Evolutionary conservation across 1,140 invertebrate genomes (phyloP), one percentile per base, ranked within the genome.

Genomic region (Schmidtea mediterranea): DNA sequence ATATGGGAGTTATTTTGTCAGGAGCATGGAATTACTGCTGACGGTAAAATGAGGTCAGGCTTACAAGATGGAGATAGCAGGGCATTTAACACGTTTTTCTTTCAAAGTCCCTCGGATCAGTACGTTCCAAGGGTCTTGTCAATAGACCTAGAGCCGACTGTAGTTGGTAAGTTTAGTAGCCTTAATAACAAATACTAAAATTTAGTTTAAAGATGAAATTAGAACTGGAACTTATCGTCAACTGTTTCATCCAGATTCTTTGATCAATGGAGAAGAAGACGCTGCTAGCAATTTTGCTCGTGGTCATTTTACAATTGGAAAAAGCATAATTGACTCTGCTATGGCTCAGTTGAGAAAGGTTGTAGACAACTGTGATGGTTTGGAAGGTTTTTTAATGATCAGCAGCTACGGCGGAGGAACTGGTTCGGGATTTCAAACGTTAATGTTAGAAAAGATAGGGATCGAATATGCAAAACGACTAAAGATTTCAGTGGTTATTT

Each of bases 381-480:
- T 79, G 1, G 76, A 79, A 66, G 77, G 77, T 36, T 71, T 71
- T 53, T 55, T 71, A 6, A 62, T 71, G 51, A 70, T 71, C 58
- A 68, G 69, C 55, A 66, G 63, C 36, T 61, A 59, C 49, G 59
- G 59, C 49, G 59, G 59, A 39, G 80, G 80, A 37, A 83, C 80
- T 52, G 80, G 80, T 8, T 81, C 78, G 18, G 80, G 80, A 2
- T 83, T 83, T 64, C 78, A 78, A 3, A 80, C 80, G 0, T 66
- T 83, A 38, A 69, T 83, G 36, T 82, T 83, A 80, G 79, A 83
- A 66, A 69, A 78, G 49, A 70, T 83, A n/a, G 79, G 77, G 16
- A 77, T 81, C 1, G 80, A 83, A 55, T 83, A 80, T 62, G 79
- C 79, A 38, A 82, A 83, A 66, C 82, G 81, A 59, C 78, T 77